Evolutionary conservation across 2,888 invertebrate genomes (phyloP), one percentile per base, ranked within the genome.

Genomic region (Pegoplata infirma): DNA sequence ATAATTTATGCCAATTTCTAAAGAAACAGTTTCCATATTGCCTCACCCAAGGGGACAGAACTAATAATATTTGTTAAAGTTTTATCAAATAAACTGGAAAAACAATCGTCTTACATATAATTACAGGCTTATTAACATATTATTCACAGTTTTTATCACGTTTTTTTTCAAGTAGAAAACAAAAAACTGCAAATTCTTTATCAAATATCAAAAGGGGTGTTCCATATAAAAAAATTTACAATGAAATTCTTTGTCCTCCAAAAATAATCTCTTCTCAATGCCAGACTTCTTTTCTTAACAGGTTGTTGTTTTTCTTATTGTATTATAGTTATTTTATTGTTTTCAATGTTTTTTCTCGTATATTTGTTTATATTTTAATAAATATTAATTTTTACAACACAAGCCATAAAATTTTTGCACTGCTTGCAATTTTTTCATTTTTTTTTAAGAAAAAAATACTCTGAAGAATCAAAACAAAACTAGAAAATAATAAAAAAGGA

Each of bases 1-100:
- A 82, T 90, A 90, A 82, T 93, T 93, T 86, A 96, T 92, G 81
- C 93, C 92, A 85, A 96, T 91, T 90, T 95, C 94, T 84, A 92
- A 92, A 86, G 92, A 91, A 84, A 95, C 91, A 86, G 90, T 89
- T 87, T 94, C 94, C 94, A 94, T 94, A 77, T 44, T 66, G 49
- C 8, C 10, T 5, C 17, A 51, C 8, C 5, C n/a, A n/a, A n/a
- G n/a, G 25, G 2, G 6, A 25, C 6, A 25, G 6, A 25, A 25
- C 25, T 6, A 25, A 25, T 6, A 25, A 25, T 25, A n/a, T n/a
- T n/a, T 25, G 5, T 25, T 25, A 25, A 25, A 25, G 36, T 63
- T 40, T 12, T 4, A 5, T 19, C 3, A 12, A 10, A 32, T 12
- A 36, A 36, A 14, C 16, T 17, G 16, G 17, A 28, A 40, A 12